These are phyloP conservation scores for Brachyistius frenatus DNA, from an alignment of 2,113 vertebrate genomes.

Conservation along the genomic window DNA sequence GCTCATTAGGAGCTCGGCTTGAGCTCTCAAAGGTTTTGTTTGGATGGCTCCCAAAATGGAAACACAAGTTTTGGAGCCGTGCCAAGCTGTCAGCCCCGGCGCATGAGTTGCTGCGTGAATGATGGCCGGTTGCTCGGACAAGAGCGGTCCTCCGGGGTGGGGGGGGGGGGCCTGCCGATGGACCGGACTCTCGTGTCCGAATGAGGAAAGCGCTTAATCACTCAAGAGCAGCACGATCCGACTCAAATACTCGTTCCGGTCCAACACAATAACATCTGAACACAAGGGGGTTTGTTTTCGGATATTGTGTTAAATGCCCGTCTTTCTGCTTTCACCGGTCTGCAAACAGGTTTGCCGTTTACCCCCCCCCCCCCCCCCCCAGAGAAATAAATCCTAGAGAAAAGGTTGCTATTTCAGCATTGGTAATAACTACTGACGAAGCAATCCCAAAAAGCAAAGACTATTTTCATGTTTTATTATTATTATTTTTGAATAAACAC, in stretches of 20 bases:
- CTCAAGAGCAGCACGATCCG: constrained; percentile 33
- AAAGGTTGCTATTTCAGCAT: no score
- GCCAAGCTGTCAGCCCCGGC: constrained; percentile 69
- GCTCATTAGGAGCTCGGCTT: constrained; percentile 75
- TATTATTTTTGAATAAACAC: no score
- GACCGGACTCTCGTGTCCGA: constrained; percentile 44
- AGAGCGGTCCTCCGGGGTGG: constrained; percentile 9
- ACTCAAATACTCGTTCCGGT: constrained; percentile 18
- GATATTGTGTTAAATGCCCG: background rate
- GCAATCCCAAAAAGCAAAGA: no score
- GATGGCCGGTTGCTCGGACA: constrained; percentile 51
- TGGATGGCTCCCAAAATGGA: constrained; percentile 82
- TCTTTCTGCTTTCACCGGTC: background rate
- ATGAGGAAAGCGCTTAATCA: constrained; percentile 47
- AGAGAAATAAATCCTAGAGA: no score
- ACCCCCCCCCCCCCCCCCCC: no score
- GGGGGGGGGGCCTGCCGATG: constrained; percentile 5
- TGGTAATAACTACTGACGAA: no score
- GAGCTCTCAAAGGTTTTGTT: constrained; percentile 72
- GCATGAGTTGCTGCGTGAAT: constrained; percentile 72
- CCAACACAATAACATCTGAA: constrained; percentile 13
- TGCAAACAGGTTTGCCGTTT: background rate
- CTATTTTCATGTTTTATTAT: no score
- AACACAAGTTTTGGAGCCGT: constrained; percentile 72
- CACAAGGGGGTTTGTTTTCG: background rate